Evolutionary conservation across 1,140 invertebrate genomes (phyloP), one percentile per base, ranked within the genome.

Genomic region (Contarinia nasturtii): DNA sequence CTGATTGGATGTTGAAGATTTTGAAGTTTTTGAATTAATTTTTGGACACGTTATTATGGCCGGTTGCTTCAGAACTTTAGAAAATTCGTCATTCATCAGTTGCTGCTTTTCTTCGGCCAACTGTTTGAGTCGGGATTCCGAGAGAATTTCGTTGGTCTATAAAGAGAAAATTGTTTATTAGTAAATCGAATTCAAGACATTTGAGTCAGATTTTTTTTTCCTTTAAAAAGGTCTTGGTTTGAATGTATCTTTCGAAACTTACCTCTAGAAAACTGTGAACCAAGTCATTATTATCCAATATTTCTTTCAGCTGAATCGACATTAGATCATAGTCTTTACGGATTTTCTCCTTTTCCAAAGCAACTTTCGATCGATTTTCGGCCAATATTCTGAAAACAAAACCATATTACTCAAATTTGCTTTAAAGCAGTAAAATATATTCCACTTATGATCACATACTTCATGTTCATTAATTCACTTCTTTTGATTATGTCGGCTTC

Each of bases 321-420:
- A 47, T 18, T 18, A 10, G 14, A n/a, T 47, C 46, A 42, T 47
- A 47, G 33, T 47, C 46, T 41, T 21, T 47, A 22, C 46, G 21
- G 27, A 42, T 42, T 22, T 47, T 41, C 14, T 41, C 40, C 20
- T 42, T 41, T 36, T 47, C 37, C 20, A 47, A 34, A 2, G 46
- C 37, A 41, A 41, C 46, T 20, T 41, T n/a, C 2, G 46, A 40
- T 7, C 46, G 46, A 14, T 40, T 15, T 15, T 47, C 46, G 18
- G 46, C 18, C n/a, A 33, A 18, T 19, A 33, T 18, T 15, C 46
- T 47, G 33, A 5, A 47, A 42, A 40, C 15, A n/a, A 37, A 36
- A 8, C 11, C 15, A 33, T 27, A n/a, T n/a, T n/a, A n/a, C n/a
- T n/a, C n/a, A n/a, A n/a, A n/a, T n/a, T n/a, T n/a, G n/a, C n/a